Evolutionary conservation across 2,113 vertebrate species (phyloP), one percentile per base, ranked within the genome.

Genomic region (Hydrochoerus hydrochaeris): DNA sequence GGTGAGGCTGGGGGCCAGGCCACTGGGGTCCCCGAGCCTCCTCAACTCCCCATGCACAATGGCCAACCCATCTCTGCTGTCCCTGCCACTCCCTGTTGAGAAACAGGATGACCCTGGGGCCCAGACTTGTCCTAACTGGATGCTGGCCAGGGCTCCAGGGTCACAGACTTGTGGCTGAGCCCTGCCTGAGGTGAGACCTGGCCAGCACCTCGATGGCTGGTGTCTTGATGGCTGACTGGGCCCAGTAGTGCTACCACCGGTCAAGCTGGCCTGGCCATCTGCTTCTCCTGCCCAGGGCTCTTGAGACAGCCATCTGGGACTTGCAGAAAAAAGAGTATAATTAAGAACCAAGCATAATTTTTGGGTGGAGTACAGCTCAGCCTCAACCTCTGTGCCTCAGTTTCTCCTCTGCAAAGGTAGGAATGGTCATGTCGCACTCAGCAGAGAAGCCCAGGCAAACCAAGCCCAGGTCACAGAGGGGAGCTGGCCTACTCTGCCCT

Each of bases 401-500:
- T 88, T 73, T 58, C 63, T 52, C 46, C 22, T 49, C 2, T 1
- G 2, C 20, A 13, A 13, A 4, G 0, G 0, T 7, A 12, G 41
- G 44, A 8, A 19, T 46, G 54, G 16, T 7, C 1, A 2, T 7
- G 0, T 65, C 16, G 24, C 11, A 22, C 30, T 28, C 35, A 81
- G 32, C 3, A 11, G 41, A 41, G 35, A 49, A 8, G 8, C 85
- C 58, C 11, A 9, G 28, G 86, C 65, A 69, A 26, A 13, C 28
- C 16, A 13, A 63, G 7, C 10, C 12, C 19, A 0, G 3, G 13
- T 6, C 5, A 6, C 1, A 12, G 22, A n/a, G 44, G 2, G 1
- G n/a, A 41, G 49, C 49, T 7, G 13, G 28, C n/a, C n/a, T n/a
- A n/a, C n/a, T 38, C 26, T 1, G 6, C 0, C 65, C 30, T 52